Conservation (phyloP, 1,140 invertebrate species). For the Drosophila truncata region DNA sequence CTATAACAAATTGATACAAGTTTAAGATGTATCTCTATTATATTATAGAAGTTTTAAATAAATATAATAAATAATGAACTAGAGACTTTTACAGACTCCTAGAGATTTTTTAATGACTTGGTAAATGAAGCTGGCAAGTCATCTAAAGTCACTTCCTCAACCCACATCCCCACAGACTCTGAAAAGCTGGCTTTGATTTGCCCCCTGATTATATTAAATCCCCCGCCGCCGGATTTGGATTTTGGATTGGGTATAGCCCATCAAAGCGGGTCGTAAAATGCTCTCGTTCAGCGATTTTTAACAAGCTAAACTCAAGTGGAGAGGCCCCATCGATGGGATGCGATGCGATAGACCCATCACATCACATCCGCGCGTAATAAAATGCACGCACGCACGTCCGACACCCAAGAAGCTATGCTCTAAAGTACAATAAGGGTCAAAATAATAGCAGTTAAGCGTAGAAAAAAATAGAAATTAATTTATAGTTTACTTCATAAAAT, state of each 20-base stretch:
- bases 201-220: slow-evolving; percentile 38
- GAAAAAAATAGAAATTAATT: not conserved
- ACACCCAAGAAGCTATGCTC: slow-evolving; percentile 53
- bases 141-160: not conserved
- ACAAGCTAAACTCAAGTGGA: slow-evolving; percentile 43
- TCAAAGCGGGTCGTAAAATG: slow-evolving; percentile 48
- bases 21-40: not conserved
- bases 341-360: slow-evolving; percentile 49
- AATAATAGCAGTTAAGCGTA: not conserved
- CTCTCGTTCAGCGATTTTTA: slow-evolving; percentile 53
- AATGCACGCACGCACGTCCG: slow-evolving; percentile 74
- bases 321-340: slow-evolving; percentile 32
- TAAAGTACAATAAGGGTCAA: not conserved
- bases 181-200: slow-evolving; percentile 25
- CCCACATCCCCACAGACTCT: not conserved
- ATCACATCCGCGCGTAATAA: slow-evolving; percentile 78
- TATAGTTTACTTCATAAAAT: not conserved
- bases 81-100: not conserved
- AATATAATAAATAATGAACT: not conserved
- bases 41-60: not conserved
- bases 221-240: slow-evolving; percentile 16
- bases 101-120: slow-evolving; percentile 2
- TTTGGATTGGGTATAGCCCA: slow-evolving; percentile 20
- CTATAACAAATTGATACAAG: not conserved
- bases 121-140: not conserved